Conservation (phyloP, 2,888 invertebrate genomes). For the Trypoxylon attenuatum region DNA sequence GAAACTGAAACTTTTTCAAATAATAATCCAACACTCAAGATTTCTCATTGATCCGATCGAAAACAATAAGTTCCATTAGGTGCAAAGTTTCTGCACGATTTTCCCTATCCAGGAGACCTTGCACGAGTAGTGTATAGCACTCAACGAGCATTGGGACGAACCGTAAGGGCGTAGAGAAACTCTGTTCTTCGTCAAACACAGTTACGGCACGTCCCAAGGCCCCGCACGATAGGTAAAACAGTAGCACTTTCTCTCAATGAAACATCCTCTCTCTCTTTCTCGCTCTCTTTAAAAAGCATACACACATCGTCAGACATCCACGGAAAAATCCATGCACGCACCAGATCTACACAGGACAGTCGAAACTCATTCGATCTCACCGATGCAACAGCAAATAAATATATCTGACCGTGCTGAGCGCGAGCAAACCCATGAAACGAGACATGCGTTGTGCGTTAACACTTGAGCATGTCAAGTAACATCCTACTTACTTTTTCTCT, state of each 20-base stretch:
- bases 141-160: too few relatives aligned
- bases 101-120: too few relatives aligned
- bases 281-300: too few relatives aligned
- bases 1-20: neutral
- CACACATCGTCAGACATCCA: conserved; percentile 16
- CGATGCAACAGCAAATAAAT: conserved; percentile 65
- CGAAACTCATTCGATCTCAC: conserved; percentile 38
- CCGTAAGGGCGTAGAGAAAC: too few relatives aligned
- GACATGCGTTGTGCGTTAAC: conserved; percentile 17
- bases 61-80: too few relatives aligned
- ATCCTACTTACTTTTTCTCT: too few relatives aligned
- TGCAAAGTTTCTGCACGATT: neutral
- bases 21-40: neutral
- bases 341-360: conserved; percentile 35
- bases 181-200: too few relatives aligned
- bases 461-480: neutral
- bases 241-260: too few relatives aligned
- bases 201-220: too few relatives aligned
- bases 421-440: conserved; percentile 17
- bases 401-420: conserved; percentile 43
- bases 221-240: too few relatives aligned
- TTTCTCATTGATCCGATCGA: neutral
- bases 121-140: too few relatives aligned
- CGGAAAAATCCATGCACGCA: conserved; percentile 36
- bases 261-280: too few relatives aligned